phyloP scores from a whole-genome alignment of 2,797 vertebrate species.

The Passerculus sandwichensis region DNA sequence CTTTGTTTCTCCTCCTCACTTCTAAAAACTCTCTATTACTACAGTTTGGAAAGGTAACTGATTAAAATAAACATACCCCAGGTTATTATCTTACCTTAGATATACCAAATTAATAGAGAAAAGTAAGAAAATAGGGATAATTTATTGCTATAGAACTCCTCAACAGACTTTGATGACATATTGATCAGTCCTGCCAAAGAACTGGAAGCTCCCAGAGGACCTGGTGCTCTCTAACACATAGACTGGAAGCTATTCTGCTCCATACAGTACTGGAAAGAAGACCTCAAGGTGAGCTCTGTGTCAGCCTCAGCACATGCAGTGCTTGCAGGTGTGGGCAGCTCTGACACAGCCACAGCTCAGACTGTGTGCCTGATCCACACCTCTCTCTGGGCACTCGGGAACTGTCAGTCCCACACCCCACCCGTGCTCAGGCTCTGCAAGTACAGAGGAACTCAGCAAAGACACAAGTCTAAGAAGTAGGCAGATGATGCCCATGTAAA shows the following conservation, averaged over 20 bases:
- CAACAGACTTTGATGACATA: background rate
- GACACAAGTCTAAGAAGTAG: background rate
- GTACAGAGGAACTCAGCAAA: background rate
- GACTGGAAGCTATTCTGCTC: background rate
- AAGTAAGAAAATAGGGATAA: background rate
- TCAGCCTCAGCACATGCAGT: background rate
- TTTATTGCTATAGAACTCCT: background rate
- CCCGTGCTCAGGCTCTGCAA: background rate
- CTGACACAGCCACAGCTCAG: background rate
- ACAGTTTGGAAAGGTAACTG: background rate
- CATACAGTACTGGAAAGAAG: background rate
- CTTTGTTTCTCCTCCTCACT: background rate
- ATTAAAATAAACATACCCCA: background rate
- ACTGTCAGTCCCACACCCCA: background rate
- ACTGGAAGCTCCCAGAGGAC: background rate
- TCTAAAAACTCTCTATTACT: background rate
- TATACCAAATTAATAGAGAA: background rate
- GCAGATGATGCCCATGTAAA: background rate
- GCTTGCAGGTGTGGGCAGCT: background rate
- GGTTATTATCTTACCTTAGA: background rate
- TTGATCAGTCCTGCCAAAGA: background rate
- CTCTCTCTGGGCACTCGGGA: background rate
- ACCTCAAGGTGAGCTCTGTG: rapidly evolving
- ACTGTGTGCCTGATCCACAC: rapidly evolving
- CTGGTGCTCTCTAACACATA: background rate